Evolutionary conservation across 23 tunicate species (phyloP).

Genomic region (Botrylloides violaceus): DNA sequence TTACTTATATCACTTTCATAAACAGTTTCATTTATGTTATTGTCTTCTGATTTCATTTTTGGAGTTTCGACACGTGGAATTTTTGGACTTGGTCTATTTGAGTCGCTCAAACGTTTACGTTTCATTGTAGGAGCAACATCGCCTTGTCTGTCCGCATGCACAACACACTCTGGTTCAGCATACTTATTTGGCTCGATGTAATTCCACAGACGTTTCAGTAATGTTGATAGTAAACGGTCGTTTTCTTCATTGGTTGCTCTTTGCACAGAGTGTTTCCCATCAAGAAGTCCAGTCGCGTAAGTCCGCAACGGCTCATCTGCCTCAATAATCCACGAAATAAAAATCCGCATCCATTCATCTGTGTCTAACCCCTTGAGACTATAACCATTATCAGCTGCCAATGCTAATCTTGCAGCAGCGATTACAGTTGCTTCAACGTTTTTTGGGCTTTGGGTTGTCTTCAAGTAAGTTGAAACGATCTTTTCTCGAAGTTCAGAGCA

Average conservation of each 20-base stretch:
- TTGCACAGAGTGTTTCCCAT: constrained; percentile 32
- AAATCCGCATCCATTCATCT: constrained; percentile 15
- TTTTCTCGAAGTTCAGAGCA: constrained; percentile 19
- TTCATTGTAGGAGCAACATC: too few relatives aligned
- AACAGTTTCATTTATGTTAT: too few relatives aligned
- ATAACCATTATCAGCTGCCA: too few relatives aligned
- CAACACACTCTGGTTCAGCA: constrained; percentile 1
- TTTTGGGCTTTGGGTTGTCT: constrained; percentile 29
- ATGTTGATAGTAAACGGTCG: constrained; percentile 21
- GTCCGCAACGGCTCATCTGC: constrained; percentile 54
- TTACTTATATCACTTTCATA: too few relatives aligned
- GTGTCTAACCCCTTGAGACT: constrained; percentile 78
- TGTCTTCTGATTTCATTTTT: too few relatives aligned
- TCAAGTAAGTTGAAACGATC: constrained; percentile 18
- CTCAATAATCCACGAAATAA: constrained; percentile 37
- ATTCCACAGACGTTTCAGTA: constrained; percentile 74
- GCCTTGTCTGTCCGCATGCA: too few relatives aligned
- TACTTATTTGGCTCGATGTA: constrained; percentile 52
- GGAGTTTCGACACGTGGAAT: too few relatives aligned
- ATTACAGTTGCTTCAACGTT: background rate
- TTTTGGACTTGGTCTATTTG: too few relatives aligned
- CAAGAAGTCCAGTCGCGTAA: constrained; percentile 54
- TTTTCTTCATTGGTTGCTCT: constrained; percentile 18
- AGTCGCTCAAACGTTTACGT: too few relatives aligned
- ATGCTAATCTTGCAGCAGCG: constrained; percentile 49